Conservation (phyloP, 2,797 vertebrate species). For the Eupleurogrammus muticus region DNA sequence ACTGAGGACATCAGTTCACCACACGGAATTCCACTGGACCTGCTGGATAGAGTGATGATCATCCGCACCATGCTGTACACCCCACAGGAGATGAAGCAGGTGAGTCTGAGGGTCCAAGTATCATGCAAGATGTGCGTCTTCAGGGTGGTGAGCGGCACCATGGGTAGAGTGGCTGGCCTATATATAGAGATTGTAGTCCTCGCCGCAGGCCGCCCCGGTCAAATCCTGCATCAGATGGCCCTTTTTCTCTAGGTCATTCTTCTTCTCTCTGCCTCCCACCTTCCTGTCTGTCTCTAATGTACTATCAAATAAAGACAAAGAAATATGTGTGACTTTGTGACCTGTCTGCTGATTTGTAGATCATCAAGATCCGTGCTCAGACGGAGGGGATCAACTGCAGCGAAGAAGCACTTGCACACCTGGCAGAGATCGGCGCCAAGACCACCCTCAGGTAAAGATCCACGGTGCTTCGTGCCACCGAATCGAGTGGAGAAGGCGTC, state of each 20-base stretch:
- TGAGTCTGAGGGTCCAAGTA: constrained; percentile 47
- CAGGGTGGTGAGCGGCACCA: too few relatives aligned
- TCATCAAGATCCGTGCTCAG: constrained; percentile 97
- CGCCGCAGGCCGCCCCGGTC: too few relatives aligned
- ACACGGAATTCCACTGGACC: constrained; percentile 95
- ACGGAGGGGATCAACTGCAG: constrained; percentile 95
- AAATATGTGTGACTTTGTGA: neutral
- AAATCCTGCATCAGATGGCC: too few relatives aligned
- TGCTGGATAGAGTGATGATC: constrained; percentile 97
- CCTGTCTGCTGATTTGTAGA: constrained; percentile 80
- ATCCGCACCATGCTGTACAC: constrained; percentile 98
- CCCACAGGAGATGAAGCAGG: constrained; percentile 98
- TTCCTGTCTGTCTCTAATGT: too few relatives aligned
- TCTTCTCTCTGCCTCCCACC: too few relatives aligned
- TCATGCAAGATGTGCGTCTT: neutral
- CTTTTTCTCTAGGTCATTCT: too few relatives aligned
- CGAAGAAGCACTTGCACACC: constrained; percentile 92
- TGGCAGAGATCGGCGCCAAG: constrained; percentile 97
- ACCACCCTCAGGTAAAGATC: constrained; percentile 92
- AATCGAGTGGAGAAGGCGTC: neutral
- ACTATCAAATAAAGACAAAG: too few relatives aligned
- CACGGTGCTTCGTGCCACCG: neutral
- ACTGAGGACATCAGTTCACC: constrained; percentile 96
- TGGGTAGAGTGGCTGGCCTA: too few relatives aligned
- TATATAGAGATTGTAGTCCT: too few relatives aligned